phyloP scores from a whole-genome alignment of 1,140 invertebrate species.

The Calycopis cecrops region DNA sequence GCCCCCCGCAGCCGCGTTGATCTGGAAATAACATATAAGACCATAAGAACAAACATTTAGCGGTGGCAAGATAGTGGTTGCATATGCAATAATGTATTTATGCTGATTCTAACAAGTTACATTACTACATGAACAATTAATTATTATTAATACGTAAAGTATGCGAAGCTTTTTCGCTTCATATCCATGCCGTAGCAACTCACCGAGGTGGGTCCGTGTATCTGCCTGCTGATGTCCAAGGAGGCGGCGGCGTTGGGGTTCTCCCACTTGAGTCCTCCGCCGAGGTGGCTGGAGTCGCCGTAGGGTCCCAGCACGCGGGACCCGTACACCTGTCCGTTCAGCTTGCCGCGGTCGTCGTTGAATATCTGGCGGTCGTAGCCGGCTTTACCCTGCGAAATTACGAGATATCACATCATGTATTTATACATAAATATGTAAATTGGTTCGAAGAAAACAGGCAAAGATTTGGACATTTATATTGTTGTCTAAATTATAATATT shows the following conservation, averaged over 20 bases:
- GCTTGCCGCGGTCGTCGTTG: slow-evolving; percentile 37
- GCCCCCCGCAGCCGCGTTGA: slow-evolving; percentile 37
- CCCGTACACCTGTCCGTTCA: slow-evolving; percentile 37
- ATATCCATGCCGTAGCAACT: slow-evolving; percentile 13
- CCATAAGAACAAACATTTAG: no score
- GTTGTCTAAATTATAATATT: no score
- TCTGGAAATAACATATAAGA: slow-evolving; percentile 16
- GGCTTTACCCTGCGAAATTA: slow-evolving; percentile 35
- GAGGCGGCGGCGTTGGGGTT: slow-evolving; percentile 39
- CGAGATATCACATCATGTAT: not conserved
- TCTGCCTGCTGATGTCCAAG: slow-evolving; percentile 39
- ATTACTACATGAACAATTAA: no score
- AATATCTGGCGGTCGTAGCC: slow-evolving; percentile 48
- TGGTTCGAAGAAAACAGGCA: not conserved
- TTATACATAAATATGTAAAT: not conserved
- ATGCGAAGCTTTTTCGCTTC: no score
- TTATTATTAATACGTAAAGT: no score
- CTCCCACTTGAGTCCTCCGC: slow-evolving; percentile 39
- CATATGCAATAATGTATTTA: no score
- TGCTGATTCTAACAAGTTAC: no score
- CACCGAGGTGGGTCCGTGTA: slow-evolving; percentile 41
- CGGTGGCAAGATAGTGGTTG: no score
- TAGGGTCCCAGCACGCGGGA: slow-evolving; percentile 36
- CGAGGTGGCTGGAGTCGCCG: slow-evolving; percentile 39
- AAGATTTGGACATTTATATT: no score